Conservation (phyloP, 2,113 vertebrate species). For the Odocoileus hemionus region DNA sequence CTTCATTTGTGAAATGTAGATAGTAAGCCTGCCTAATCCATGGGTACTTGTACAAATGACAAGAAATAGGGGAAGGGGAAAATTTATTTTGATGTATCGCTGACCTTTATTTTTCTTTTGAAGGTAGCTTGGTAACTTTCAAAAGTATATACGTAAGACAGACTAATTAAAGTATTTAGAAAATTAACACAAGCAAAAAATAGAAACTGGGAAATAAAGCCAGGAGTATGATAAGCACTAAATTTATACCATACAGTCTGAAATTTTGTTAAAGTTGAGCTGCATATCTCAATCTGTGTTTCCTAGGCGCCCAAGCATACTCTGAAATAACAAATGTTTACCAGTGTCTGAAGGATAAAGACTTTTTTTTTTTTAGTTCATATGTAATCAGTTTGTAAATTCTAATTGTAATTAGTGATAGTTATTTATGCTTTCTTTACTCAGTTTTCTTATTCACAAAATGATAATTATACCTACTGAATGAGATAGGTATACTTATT, state of each 20-base stretch:
- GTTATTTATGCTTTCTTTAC: not conserved
- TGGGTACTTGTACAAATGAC: not conserved
- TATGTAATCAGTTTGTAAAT: not conserved
- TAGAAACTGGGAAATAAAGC: not conserved
- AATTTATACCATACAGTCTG: not conserved
- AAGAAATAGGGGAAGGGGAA: not conserved
- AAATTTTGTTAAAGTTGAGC: not conserved
- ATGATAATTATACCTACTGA: not conserved
- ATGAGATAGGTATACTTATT: not conserved
- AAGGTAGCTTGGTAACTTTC: not conserved
- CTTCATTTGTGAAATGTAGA: not conserved
- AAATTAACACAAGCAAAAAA: not conserved
- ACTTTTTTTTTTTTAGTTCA: not conserved
- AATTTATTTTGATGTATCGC: not conserved
- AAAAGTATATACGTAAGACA: not conserved
- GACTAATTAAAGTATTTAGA: not conserved
- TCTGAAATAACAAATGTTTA: not conserved
- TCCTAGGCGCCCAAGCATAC: not conserved
- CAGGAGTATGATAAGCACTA: not conserved
- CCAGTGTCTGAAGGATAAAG: not conserved
- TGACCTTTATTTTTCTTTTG: not conserved
- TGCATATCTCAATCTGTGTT: not conserved
- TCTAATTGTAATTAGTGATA: not conserved
- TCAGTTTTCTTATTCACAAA: not conserved
- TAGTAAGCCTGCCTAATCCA: not conserved